Percentiles rank a stretch among this genome's conserved stretches.
phyloP scores from a whole-genome alignment of 37 sponge, comb jelly and placozoan species.

The Axinella damicornis region DNA sequence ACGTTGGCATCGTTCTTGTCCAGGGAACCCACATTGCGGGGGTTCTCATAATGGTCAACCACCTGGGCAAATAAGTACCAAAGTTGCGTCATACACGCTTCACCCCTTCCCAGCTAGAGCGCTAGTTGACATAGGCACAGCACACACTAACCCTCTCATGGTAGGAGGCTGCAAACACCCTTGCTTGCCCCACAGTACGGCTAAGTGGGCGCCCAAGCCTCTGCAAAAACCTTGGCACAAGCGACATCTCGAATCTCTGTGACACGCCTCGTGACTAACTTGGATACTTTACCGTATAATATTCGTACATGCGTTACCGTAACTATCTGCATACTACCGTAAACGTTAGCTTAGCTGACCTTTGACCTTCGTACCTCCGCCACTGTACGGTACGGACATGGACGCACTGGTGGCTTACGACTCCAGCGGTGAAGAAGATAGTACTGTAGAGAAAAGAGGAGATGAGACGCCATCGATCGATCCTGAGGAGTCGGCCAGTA shows the following conservation, averaged over 20 bases:
- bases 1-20: conserved; percentile 86
- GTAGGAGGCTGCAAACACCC: conserved; percentile 58
- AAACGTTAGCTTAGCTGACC: background rate
- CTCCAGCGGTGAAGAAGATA: conserved; percentile 59
- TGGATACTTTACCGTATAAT: background rate
- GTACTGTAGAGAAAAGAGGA: background rate
- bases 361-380: conserved; percentile 10
- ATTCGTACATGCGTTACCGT: background rate
- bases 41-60: conserved; percentile 98
- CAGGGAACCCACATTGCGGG: conserved; percentile 91
- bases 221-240: conserved; percentile 8
- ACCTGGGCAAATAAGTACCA: conserved; percentile 48
- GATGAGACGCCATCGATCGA: background rate
- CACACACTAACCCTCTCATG: conserved; percentile 66
- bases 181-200: conserved; percentile 1
- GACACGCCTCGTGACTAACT: background rate
- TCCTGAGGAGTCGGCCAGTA: conserved; percentile 35
- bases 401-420: conserved; percentile 47
- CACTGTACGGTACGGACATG: conserved; percentile 18
- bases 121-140: too few species aligned
- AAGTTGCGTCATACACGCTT: background rate
- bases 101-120: too few species aligned
- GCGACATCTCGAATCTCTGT: too few species aligned
- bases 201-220: conserved; percentile 16
- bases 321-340: too few species aligned